A percentile compares a stretch with the other conserved stretches of the same genome.
Evolutionary conservation across 2,888 invertebrate genomes (phyloP).

Genomic region (Invenusta paracnida): DNA sequence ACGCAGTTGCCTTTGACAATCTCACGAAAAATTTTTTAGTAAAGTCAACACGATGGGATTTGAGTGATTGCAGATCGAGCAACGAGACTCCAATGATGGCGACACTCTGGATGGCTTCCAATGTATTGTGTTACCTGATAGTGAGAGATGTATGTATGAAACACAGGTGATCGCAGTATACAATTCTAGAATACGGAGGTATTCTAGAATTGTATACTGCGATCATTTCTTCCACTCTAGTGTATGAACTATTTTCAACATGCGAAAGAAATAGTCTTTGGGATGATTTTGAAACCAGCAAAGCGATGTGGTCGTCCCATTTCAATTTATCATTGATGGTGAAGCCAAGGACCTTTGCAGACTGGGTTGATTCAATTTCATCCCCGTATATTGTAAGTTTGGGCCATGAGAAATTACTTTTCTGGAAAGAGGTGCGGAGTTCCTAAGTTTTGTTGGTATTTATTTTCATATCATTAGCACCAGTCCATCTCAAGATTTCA

Average conservation of each 20-base stretch:
- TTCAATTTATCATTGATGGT: not conserved
- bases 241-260: too few relatives aligned
- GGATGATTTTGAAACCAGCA: not conserved
- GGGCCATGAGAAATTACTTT: not conserved
- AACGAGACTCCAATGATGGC: not conserved
- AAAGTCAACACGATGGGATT: not conserved
- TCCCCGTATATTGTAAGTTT: not conserved
- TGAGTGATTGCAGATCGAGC: not conserved
- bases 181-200: not conserved
- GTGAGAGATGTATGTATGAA: not conserved
- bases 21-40: not conserved
- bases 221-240: not conserved
- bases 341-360: not conserved
- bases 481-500: not conserved
- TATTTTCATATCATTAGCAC: not conserved
- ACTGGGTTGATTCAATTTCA: not conserved
- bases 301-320: not conserved
- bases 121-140: not conserved
- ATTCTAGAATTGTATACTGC: not conserved
- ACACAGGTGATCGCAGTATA: not conserved
- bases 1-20: too few relatives aligned
- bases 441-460: not conserved
- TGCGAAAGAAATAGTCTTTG: too few relatives aligned
- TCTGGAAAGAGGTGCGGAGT: not conserved
- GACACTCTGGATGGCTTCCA: not conserved